These are phyloP conservation scores for Mya arenaria DNA, from an alignment of 1,140 invertebrate genomes.

Conservation along the genomic window DNA sequence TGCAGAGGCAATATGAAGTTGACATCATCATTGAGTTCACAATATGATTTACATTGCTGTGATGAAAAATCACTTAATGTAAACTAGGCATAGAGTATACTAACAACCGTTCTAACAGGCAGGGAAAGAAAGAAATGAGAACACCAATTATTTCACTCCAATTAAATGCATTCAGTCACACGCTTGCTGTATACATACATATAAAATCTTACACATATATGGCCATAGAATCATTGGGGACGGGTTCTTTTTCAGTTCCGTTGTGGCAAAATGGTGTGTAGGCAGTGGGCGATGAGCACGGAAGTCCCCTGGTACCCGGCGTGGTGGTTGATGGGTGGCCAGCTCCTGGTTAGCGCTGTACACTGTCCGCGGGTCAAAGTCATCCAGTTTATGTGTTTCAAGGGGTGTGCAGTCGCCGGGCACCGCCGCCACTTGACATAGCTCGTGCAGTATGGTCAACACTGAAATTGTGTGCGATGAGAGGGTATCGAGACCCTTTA, in stretches of 20 bases:
- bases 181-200: no score
- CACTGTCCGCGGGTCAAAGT: conserved; percentile 54
- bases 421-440: background rate
- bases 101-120: no score
- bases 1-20: background rate
- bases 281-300: conserved; percentile 61
- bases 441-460: no score
- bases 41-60: background rate
- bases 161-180: no score
- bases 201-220: conserved; percentile 63
- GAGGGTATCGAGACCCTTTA: no score
- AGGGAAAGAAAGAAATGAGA: no score
- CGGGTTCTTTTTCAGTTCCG: conserved; percentile 62
- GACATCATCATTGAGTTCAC: no score
- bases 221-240: conserved; percentile 64
- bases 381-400: conserved; percentile 60
- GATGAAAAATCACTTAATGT: background rate
- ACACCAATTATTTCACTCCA: no score
- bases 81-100: background rate
- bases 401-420: conserved; percentile 60
- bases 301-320: conserved; percentile 54
- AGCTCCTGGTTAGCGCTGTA: conserved; percentile 64
- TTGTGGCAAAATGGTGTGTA: conserved; percentile 71
- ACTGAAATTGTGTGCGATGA: no score
- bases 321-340: conserved; percentile 56